Base-by-base conservation (phyloP, 1,140 invertebrate species). In the Brachionus rubens region DNA sequence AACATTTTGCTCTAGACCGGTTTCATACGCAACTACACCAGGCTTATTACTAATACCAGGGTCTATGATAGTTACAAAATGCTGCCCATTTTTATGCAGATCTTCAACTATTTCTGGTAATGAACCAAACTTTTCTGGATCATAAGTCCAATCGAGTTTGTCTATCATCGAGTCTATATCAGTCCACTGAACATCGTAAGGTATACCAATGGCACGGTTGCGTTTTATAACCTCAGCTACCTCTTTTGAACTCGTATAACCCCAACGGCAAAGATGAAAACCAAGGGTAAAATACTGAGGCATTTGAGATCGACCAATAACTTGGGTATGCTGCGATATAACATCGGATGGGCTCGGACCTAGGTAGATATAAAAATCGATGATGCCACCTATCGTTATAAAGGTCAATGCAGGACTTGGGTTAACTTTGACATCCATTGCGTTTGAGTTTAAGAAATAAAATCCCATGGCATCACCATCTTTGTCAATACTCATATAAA, bases 221-320 rank as follows among this genome's bases (percentile, higher is more conserved):
- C 76, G 26, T 41, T 50, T 54, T 3, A 77, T 67, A 0, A 77
- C 41, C 9, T 59, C 33, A 19, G 28, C 5, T 19, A 82, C 40
- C 9, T 80, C 76, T 12, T 78, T 70, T 16, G 76, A 77, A 26
- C 67, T 79, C 21, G 65, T 59, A 76, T 83, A 82, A 21, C 84
- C 82, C 19, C 78, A 85, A 26, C 89, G 88, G 85, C 91, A 93
- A 26, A 94, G 84, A 84, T 94, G 92, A 83, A 92, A 94, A 12
- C 92, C 92, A 0, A 94, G 87, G 1, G 89, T 86, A 92, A 92
- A 94, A 82, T 91, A 93, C 0, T 92, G 92, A 12, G 92, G 92
- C 14, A 77, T 30, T 30, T 48, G 30, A 2, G 92, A 91, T 76
- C 87, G 86, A 2, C 92, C 91, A 62, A 94, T 87, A 67, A 78